Base-by-base conservation (phyloP, 2,797 vertebrate genomes). In the Periparus ater region DNA sequence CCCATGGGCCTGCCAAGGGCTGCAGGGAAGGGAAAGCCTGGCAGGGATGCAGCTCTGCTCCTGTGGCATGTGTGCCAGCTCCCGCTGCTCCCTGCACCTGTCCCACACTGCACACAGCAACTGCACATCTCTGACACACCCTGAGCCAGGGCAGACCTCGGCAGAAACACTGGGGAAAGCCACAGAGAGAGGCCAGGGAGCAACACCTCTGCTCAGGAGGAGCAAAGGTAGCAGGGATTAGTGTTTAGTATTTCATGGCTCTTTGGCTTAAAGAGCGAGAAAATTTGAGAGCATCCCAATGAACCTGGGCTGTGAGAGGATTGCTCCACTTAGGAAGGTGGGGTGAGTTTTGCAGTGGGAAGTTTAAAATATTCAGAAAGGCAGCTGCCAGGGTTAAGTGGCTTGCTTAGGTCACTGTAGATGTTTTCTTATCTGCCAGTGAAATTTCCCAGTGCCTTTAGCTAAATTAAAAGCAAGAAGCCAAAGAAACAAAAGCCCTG, bases 201-300 rank as follows among this genome's bases (percentile, higher is more conserved):
- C 58, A 34, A 7, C 0, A 2, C 11, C 36, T 36, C 30, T 65
- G 17, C 62, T 85, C 7, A 0, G 26, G 29, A 48, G 45, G 19
- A 82, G 3, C 15, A 19, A 11, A 21, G 13, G 17, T 34, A 25
- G 38, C 3, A 3, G 5, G 6, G 32, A 40, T 40, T 40, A 40
- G 38, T 12, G 38, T 40, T 36, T 8, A 12, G 22, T 2, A 29
- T 12, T 30, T 75, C 9, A 7, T 4, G 23, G 19, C 19, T 71
- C 22, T 72, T 53, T 11, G 40, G 15, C 11, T 25, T 55, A 19
- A 50, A 86, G 42, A 67, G 8, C 5, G 25, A 7, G 38, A 88
- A 61, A 73, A 30, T 10, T 7, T 26, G 44, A 36, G 16, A 72
- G 36, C 21, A 17, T 29, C n/a, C 20, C 32, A 15, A 32, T 5